Evolutionary conservation across 1,140 invertebrate species (phyloP).

Genomic region (Microplitis demolitor): DNA sequence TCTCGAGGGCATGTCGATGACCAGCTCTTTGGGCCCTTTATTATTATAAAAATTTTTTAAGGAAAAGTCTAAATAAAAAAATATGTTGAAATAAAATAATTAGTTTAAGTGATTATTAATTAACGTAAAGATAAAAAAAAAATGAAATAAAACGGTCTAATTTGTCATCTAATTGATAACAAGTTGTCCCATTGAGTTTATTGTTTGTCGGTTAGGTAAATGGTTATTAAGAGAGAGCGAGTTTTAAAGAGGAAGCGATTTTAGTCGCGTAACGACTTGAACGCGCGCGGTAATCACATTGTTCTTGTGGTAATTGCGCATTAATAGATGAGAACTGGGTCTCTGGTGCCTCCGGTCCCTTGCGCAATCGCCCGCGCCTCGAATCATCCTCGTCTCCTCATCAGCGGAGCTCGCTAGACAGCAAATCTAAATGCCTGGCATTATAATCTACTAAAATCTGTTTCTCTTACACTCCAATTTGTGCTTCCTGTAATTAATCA

Average conservation of each 20-base stretch:
- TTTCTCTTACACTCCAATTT: constrained; percentile 7
- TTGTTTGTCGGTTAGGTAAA: constrained; percentile 6
- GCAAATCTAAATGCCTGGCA: no score
- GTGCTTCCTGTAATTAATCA: constrained; percentile 26
- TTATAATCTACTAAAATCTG: background rate
- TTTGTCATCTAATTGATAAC: no score
- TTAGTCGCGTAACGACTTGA: constrained; percentile 46
- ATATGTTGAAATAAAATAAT: no score
- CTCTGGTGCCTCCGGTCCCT: constrained; percentile 34
- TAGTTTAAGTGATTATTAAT: no score
- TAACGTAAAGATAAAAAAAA: no score
- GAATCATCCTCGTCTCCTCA: background rate
- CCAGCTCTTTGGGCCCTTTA: no score
- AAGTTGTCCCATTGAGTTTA: no score
- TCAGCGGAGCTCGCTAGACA: background rate
- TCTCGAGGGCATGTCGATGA: no score
- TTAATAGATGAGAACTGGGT: constrained; percentile 56
- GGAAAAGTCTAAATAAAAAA: no score
- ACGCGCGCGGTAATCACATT: constrained; percentile 49
- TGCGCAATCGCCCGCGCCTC: constrained; percentile 32
- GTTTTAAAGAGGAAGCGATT: constrained; percentile 32
- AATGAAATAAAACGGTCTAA: no score
- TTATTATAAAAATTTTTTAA: no score
- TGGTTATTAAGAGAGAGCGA: background rate
- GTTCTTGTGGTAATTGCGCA: constrained; percentile 47